These are phyloP conservation scores for Pimpla rufipes DNA, from an alignment of 2,888 invertebrate genomes.

Conservation along the genomic window DNA sequence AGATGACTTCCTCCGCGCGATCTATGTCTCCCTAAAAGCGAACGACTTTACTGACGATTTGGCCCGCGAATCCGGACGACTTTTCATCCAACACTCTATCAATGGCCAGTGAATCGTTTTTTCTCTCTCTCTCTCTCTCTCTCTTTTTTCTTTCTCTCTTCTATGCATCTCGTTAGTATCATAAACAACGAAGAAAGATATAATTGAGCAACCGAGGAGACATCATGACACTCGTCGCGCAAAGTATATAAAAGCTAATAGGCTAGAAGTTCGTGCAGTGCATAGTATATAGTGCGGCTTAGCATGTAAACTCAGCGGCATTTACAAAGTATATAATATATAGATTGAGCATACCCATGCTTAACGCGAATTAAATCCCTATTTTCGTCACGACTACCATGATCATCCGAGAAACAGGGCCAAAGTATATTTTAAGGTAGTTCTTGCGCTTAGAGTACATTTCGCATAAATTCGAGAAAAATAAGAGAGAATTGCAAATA, in stretches of 20 bases:
- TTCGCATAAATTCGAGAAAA: too few relatives aligned
- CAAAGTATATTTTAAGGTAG: constrained; percentile 24
- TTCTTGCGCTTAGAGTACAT: too few relatives aligned
- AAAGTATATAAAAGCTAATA: constrained; percentile 65
- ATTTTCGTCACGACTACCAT: constrained; percentile 57
- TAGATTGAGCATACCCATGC: constrained; percentile 65
- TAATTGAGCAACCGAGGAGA: constrained; percentile 56
- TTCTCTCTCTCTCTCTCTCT: background rate
- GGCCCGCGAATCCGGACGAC: constrained; percentile 16
- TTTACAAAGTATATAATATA: constrained; percentile 46
- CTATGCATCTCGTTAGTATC: constrained; percentile 44
- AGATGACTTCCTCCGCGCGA: constrained; percentile 93
- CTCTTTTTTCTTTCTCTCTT: constrained; percentile 7
- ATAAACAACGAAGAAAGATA: constrained; percentile 16
- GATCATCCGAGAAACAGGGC: constrained; percentile 17
- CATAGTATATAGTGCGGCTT: constrained; percentile 71
- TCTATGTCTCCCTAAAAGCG: constrained; percentile 91
- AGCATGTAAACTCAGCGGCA: constrained; percentile 57
- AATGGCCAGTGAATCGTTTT: constrained; percentile 31
- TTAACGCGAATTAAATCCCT: constrained; percentile 78
- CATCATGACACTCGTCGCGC: constrained; percentile 54
- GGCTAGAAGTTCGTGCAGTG: constrained; percentile 79
- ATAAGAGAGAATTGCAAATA: too few relatives aligned
- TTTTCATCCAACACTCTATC: constrained; percentile 56
- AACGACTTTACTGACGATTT: constrained; percentile 63